Evolutionary conservation across 1,140 invertebrate species (phyloP), one percentile per base, ranked within the genome.

Genomic region (Pollicipes pollicipes): DNA sequence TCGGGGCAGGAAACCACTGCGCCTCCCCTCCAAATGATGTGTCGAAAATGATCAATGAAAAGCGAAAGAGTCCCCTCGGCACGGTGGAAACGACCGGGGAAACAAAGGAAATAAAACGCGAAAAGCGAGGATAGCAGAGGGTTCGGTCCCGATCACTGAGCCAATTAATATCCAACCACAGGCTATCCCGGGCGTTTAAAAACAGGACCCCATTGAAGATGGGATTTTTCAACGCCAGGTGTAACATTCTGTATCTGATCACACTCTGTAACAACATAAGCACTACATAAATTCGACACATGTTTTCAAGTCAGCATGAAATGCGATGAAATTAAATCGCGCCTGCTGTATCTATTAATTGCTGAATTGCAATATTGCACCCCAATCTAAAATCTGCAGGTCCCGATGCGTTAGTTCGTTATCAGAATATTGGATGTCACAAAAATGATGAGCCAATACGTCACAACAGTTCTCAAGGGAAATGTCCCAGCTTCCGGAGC

Each of bases 41-140:
- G 45, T 58, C 45, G 45, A 58, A 58, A 58, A 58, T 58, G 45
- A 58, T 58, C 45, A 58, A 58, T 58, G 45, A 58, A 58, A 58
- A 58, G 45, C 45, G 45, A 58, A 21, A 35, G 32, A 35, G 45
- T 10, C 21, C 45, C 45, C 45, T 21, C 24, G 13, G 45, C 45
- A 10, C 10, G 13, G 10, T 24, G 45, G 45, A 24, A 58, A 58
- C 45, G 45, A 58, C 13, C 45, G 45, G 8, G 45, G 45, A 58
- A 58, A 58, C 45, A 58, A 58, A 21, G 45, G 45, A 2, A 58
- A 58, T 58, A 58, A 58, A 58, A 58, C 13, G 45, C 45, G 45
- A 21, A 58, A 58, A 58, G 45, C 45, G 45, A 58, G 45, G 45
- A 58, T 58, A 21, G 6, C 24, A 58, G 13, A 2, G 45, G 45